These are phyloP conservation scores for Illadopsis cleaveri DNA, from an alignment of 2,113 vertebrate species.

Conservation along the genomic window DNA sequence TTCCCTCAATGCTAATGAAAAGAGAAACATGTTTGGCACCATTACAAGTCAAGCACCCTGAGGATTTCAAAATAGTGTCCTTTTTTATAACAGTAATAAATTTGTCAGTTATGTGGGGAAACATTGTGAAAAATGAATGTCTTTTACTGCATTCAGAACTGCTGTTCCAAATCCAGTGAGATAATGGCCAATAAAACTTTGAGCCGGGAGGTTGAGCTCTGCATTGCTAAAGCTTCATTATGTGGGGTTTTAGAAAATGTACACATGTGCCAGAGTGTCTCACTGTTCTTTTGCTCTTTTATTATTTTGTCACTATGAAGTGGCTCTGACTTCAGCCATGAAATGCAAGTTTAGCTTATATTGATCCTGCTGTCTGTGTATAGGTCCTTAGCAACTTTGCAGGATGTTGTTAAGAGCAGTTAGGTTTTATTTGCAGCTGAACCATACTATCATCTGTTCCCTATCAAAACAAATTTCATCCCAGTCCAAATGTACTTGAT, in stretches of 20 bases:
- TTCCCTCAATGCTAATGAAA: conserved; percentile 42
- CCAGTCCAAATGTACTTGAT: not conserved
- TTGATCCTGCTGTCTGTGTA: not conserved
- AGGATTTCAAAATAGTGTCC: conserved; percentile 52
- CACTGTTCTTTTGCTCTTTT: not conserved
- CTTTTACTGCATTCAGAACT: conserved; percentile 40
- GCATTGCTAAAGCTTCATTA: conserved; percentile 11
- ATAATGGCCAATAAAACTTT: conserved; percentile 65
- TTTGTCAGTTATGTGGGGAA: conserved; percentile 59
- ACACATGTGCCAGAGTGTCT: not conserved
- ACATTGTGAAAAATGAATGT: conserved; percentile 58
- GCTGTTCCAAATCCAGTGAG: conserved; percentile 40
- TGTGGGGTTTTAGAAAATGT: not conserved
- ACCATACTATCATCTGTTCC: not conserved
- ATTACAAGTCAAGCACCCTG: not conserved
- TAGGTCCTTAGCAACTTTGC: not conserved
- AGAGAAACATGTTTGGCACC: conserved; percentile 15
- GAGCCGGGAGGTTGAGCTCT: not conserved
- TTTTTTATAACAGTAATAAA: conserved; percentile 65
- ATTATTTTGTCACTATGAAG: not conserved
- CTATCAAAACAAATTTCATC: not conserved
- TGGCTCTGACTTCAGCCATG: not conserved
- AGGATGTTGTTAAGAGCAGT: not conserved
- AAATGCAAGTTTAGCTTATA: conserved; percentile 37
- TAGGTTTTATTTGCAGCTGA: not conserved